Percentiles rank a stretch among this genome's conserved stretches.
Conservation (phyloP, 1,140 invertebrate genomes). For the Pseudomyrmex cubaensis region DNA sequence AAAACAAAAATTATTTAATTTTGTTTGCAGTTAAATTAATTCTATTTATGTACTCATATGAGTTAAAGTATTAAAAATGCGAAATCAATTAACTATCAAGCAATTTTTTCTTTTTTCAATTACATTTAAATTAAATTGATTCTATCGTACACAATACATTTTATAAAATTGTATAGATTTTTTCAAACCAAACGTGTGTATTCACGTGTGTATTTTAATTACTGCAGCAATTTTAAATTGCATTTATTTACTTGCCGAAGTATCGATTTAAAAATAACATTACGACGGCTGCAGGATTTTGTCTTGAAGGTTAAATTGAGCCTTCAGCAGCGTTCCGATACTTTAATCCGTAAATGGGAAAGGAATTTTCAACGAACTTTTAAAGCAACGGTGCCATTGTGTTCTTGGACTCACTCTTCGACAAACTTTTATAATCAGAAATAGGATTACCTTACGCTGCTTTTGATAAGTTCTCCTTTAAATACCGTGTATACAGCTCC, state of each 20-base stretch:
- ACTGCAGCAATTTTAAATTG: slow-evolving; percentile 8
- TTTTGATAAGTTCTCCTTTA: slow-evolving; percentile 55
- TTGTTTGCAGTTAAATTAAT: too few species aligned
- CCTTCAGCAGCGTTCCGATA: slow-evolving; percentile 55
- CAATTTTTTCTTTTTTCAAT: too few species aligned
- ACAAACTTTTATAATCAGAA: slow-evolving; percentile 59
- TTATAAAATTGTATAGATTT: too few species aligned
- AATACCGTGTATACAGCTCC: slow-evolving; percentile 26
- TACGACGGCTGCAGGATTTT: slow-evolving; percentile 17
- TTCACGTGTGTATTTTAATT: neutral
- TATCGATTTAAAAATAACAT: slow-evolving; percentile 28
- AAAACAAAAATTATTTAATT: too few species aligned
- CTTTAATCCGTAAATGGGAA: slow-evolving; percentile 54
- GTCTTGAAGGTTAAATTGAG: slow-evolving; percentile 51
- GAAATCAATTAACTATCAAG: too few species aligned
- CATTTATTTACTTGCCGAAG: slow-evolving; percentile 1
- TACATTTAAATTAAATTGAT: too few species aligned
- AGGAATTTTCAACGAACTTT: slow-evolving; percentile 59
- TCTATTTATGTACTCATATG: too few species aligned
- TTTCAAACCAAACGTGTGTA: too few species aligned
- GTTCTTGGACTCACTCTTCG: slow-evolving; percentile 17
- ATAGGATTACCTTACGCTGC: slow-evolving; percentile 49
- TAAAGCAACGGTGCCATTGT: slow-evolving; percentile 56
- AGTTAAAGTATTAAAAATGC: too few species aligned
- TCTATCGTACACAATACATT: too few species aligned